Percentiles rank a stretch among this genome's conserved stretches.
Conservation (phyloP, 2,113 vertebrate genomes). For the Leptobrachium ailaonicum region DNA sequence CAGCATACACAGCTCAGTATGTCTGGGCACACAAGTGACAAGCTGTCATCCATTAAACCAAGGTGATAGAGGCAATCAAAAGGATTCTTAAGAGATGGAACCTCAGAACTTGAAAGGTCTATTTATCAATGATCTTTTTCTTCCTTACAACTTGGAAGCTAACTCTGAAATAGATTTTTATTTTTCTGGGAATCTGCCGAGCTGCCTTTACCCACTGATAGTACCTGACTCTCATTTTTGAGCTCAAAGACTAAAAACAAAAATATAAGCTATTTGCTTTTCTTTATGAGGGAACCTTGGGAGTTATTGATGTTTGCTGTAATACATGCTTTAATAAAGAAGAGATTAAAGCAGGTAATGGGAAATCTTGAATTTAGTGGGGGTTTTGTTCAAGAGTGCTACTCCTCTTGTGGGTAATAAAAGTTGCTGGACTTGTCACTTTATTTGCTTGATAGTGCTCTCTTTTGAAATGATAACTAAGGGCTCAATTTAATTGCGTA, state of each 20-base stretch:
- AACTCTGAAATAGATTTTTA: background rate
- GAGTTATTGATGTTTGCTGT: constrained; percentile 2
- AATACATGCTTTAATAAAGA: background rate
- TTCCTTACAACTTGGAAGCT: background rate
- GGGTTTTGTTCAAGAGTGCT: too few species aligned
- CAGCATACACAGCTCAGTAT: too few species aligned
- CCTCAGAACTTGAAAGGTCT: background rate
- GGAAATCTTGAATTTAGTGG: background rate
- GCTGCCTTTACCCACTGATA: background rate
- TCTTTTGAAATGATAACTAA: too few species aligned
- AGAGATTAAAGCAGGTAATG: constrained; percentile 3
- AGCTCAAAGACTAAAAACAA: background rate
- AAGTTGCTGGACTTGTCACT: too few species aligned
- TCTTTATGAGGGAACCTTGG: background rate
- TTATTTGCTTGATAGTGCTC: too few species aligned
- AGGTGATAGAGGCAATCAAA: background rate
- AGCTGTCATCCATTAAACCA: too few species aligned
- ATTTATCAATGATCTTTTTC: background rate
- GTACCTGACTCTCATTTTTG: background rate
- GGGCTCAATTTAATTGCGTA: too few species aligned
- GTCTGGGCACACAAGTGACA: too few species aligned
- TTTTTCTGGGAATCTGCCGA: background rate
- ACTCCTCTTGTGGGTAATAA: too few species aligned
- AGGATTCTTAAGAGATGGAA: background rate
- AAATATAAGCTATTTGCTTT: constrained; percentile 2